These are phyloP conservation scores for Nettapus auritus DNA, from an alignment of 2,113 vertebrate genomes.

Conservation along the genomic window DNA sequence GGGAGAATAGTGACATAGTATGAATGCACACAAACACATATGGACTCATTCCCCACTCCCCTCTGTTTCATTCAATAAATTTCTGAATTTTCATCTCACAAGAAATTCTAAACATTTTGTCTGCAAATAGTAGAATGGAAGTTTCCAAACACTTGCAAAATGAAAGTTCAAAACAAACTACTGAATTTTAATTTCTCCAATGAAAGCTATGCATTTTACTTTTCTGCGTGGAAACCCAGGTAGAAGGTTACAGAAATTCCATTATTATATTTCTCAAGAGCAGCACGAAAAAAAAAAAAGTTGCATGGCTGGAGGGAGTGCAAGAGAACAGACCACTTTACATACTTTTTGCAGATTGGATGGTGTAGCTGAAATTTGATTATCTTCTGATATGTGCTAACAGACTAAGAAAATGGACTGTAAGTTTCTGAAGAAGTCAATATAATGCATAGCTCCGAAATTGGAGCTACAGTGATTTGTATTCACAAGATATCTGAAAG, in stretches of 20 bases:
- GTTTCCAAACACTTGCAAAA: neutral
- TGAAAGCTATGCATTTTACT: neutral
- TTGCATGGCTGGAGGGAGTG: neutral
- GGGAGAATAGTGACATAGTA: neutral
- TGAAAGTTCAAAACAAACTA: neutral
- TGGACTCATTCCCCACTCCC: neutral
- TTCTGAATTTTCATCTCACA: conserved; percentile 16
- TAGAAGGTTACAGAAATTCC: neutral
- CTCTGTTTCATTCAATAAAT: neutral
- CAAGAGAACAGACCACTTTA: neutral
- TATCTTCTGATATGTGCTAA: conserved; percentile 16
- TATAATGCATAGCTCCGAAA: neutral
- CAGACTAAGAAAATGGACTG: neutral
- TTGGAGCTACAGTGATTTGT: neutral
- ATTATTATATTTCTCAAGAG: neutral
- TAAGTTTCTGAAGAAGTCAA: conserved; percentile 9
- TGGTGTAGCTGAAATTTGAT: conserved; percentile 12
- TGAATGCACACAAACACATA: neutral
- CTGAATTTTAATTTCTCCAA: conserved; percentile 1
- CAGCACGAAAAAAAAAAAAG: neutral
- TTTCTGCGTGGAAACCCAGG: neutral
- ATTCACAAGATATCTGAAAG: conserved; percentile 5
- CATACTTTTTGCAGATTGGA: neutral
- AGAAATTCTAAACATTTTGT: conserved; percentile 25
- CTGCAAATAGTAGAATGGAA: conserved; percentile 10